phyloP scores from a whole-genome alignment of 2,888 invertebrate species.

The Heliconius ismenius region DNA sequence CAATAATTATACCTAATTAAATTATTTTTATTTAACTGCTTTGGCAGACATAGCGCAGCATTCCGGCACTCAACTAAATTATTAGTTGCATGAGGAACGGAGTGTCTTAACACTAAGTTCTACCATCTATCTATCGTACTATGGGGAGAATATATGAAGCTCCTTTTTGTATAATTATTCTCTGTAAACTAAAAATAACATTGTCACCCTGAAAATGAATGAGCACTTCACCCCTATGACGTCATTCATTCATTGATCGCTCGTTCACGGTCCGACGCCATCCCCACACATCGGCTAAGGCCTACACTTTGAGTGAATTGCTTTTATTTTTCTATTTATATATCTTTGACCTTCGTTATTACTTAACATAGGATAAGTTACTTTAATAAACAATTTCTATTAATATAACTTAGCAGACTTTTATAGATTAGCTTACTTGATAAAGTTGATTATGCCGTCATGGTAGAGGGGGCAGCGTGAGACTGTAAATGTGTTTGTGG shows the following conservation, averaged over 20 bases:
- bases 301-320: constrained; percentile 6
- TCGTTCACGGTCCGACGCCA: constrained; percentile 25
- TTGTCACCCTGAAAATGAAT: constrained; percentile 25
- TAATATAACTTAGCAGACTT: not conserved
- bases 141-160: not conserved
- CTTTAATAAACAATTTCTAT: not conserved
- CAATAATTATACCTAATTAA: no score
- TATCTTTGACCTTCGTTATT: not conserved
- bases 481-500: not conserved
- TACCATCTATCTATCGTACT: no score
- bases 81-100: no score
- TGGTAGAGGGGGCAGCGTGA: not conserved
- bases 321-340: constrained; percentile 17
- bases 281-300: not conserved
- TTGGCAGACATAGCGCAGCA: no score
- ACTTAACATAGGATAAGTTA: not conserved
- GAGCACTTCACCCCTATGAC: constrained; percentile 19
- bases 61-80: no score
- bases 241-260: constrained; percentile 31
- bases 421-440: not conserved
- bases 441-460: not conserved
- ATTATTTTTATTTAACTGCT: no score
- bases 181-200: not conserved
- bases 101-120: no score
- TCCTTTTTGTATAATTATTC: not conserved